Evolutionary conservation across 2,797 vertebrate genomes (phyloP).

Genomic region (Crossoptilon crossoptilon): DNA sequence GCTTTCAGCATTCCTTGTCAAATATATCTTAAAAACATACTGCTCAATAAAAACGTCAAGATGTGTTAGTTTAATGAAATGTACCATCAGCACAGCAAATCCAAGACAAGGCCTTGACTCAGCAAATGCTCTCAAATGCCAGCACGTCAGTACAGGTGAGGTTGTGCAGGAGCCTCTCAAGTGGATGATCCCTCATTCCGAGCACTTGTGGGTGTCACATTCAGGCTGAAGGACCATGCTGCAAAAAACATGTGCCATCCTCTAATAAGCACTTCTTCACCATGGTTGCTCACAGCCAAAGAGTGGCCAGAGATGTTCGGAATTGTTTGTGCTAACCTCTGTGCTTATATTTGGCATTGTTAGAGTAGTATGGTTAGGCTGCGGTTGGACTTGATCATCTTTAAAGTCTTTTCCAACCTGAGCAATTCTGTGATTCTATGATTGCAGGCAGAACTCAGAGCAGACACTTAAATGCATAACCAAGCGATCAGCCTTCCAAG

Average conservation of each 20-base stretch:
- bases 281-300: not conserved
- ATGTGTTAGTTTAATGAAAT: not conserved
- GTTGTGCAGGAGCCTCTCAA: rapidly evolving
- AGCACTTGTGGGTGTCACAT: rapidly evolving
- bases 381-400: no score
- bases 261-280: not conserved
- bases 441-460: not conserved
- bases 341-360: not conserved
- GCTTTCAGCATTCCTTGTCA: not conserved
- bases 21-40: not conserved
- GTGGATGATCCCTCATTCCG: not conserved
- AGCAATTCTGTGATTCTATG: no score
- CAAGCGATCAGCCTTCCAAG: not conserved
- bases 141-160: not conserved
- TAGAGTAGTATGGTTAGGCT: no score
- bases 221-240: not conserved
- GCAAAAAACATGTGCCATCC: rapidly evolving
- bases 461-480: not conserved
- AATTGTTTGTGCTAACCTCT: not conserved
- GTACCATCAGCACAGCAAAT: not conserved
- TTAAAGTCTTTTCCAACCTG: no score
- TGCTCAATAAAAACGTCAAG: not conserved
- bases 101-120: not conserved
- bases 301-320: not conserved
- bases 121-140: not conserved